phyloP scores from a whole-genome alignment of 2,888 invertebrate species.

The Piscicola geometra region DNA sequence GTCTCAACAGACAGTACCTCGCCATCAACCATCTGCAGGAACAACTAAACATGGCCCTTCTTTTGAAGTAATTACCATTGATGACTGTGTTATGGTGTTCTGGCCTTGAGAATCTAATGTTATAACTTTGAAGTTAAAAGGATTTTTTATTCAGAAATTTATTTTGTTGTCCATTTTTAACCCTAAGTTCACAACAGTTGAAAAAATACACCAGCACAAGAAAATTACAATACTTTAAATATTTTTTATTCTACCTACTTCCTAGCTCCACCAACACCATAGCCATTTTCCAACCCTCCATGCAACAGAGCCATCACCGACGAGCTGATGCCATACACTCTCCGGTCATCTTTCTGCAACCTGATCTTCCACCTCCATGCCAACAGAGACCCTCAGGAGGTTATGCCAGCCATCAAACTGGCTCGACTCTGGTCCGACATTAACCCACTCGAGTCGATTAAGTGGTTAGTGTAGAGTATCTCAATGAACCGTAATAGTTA shows the following conservation, averaged over 20 bases:
- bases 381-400: slow-evolving; percentile 94
- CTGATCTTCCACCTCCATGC: slow-evolving; percentile 97
- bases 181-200: too few species aligned
- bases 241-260: too few species aligned
- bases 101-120: too few species aligned
- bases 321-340: slow-evolving; percentile 80
- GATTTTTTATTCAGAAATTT: too few species aligned
- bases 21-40: slow-evolving; percentile 59
- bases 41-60: slow-evolving; percentile 86
- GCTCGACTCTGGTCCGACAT: slow-evolving; percentile 76
- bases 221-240: too few species aligned
- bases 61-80: slow-evolving; percentile 78
- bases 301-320: slow-evolving; percentile 90
- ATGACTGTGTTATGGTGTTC: too few species aligned
- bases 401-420: slow-evolving; percentile 96
- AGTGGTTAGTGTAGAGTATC: too few species aligned
- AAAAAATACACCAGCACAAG: too few species aligned
- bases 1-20: slow-evolving; percentile 62
- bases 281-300: slow-evolving; percentile 56
- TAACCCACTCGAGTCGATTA: neutral
- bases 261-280: neutral
- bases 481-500: too few species aligned
- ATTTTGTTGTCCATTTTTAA: too few species aligned
- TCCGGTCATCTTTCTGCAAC: slow-evolving; percentile 93
- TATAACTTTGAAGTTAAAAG: too few species aligned